A percentile compares a stretch with the other conserved stretches of the same genome.
These are phyloP conservation scores for Pangasius krempfi DNA, from an alignment of 2,797 vertebrate species.

Conservation along the genomic window DNA sequence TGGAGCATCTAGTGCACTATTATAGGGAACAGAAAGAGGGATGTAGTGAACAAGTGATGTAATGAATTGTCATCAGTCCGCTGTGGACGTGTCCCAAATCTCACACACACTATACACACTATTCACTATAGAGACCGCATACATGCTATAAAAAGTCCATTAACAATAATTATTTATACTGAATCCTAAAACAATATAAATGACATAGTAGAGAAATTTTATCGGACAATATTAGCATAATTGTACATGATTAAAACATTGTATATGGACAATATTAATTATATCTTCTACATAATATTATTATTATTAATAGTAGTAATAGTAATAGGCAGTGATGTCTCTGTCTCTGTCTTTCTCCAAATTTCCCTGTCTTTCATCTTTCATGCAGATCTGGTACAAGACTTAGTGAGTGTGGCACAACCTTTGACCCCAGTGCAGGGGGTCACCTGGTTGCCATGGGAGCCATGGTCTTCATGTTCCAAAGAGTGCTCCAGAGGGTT, in stretches of 20 bases:
- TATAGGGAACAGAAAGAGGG: background rate
- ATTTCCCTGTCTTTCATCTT: conserved; percentile 9
- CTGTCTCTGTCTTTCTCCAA: background rate
- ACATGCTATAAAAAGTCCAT: background rate
- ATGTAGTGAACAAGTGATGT: background rate
- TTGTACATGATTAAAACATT: background rate
- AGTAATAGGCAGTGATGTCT: background rate
- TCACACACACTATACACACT: background rate
- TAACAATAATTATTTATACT: background rate
- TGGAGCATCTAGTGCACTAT: background rate
- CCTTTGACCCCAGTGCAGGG: conserved; percentile 66
- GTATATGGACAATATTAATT: background rate
- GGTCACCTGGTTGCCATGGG: conserved; percentile 87
- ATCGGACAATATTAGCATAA: background rate
- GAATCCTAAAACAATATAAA: background rate
- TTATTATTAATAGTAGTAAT: background rate
- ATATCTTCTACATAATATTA: background rate
- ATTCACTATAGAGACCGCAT: background rate
- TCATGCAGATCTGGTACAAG: conserved; percentile 71
- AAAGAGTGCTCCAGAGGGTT: conserved; percentile 88
- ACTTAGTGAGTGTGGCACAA: conserved; percentile 64
- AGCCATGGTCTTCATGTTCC: conserved; percentile 90
- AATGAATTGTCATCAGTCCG: background rate
- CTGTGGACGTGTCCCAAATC: background rate
- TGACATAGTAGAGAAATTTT: background rate